Evolutionary conservation across 2,113 vertebrate genomes (phyloP).

Genomic region (Naja naja): DNA sequence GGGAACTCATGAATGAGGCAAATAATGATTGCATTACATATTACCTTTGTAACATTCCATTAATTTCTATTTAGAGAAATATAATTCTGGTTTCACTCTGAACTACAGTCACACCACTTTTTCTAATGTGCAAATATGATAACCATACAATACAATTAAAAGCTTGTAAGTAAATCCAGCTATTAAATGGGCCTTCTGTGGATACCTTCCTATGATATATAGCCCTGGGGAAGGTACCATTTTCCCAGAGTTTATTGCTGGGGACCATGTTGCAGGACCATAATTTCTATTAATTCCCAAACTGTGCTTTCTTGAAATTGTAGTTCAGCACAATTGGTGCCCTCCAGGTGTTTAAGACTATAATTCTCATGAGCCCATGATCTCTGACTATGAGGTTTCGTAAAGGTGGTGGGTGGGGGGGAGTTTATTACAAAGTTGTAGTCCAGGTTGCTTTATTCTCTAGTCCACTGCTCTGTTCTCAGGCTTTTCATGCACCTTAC

Average conservation of each 20-base stretch:
- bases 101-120: neutral
- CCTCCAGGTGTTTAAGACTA: neutral
- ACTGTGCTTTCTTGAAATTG: neutral
- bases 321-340: neutral
- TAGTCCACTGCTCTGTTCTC: neutral
- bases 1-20: neutral
- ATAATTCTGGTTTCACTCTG: neutral
- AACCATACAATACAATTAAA: neutral
- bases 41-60: neutral
- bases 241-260: neutral
- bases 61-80: neutral
- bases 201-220: neutral
- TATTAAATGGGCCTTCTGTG: neutral
- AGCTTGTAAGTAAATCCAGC: neutral
- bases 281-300: neutral
- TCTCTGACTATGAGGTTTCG: neutral
- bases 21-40: neutral
- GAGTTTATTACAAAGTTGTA: neutral
- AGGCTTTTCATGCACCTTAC: neutral
- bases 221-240: neutral
- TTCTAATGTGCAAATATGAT: neutral
- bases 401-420: neutral
- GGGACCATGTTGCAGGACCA: neutral
- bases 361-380: neutral
- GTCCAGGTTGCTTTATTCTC: neutral